phyloP scores from a whole-genome alignment of 1,140 invertebrate genomes.

The Pogonomyrmex barbatus region DNA sequence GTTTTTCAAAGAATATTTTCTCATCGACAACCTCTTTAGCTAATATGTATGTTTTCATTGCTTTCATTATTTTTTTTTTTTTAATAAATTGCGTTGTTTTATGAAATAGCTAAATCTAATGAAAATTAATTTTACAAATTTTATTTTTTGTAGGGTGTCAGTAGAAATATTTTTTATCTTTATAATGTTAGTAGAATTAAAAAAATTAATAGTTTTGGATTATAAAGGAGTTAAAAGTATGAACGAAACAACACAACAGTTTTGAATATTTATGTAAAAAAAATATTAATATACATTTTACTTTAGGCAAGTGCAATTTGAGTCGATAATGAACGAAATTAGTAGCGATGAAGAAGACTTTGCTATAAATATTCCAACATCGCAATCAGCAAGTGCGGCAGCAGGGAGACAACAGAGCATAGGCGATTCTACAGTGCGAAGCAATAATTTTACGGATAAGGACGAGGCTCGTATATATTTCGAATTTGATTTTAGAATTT shows the following conservation, averaged over 20 bases:
- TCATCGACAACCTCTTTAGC: not conserved
- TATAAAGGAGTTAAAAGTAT: too few species aligned
- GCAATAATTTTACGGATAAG: conserved; percentile 1
- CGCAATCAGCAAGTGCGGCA: not conserved
- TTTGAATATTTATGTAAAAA: too few species aligned
- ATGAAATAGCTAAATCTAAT: not conserved
- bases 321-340: conserved; percentile 63
- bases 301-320: conserved; percentile 67
- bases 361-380: not conserved
- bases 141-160: not conserved
- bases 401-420: not conserved
- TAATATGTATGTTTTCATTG: conserved; percentile 1
- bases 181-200: too few species aligned
- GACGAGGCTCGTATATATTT: conserved; percentile 62
- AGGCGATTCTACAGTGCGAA: not conserved
- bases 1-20: not conserved
- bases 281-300: not conserved
- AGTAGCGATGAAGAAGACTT: conserved; percentile 67
- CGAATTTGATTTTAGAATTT: not conserved
- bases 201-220: too few species aligned
- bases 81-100: not conserved
- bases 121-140: not conserved
- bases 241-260: too few species aligned
- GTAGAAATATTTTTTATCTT: not conserved
- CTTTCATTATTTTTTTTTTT: not conserved